These are phyloP conservation scores for Sebastes hubbsi DNA, from an alignment of 2,797 vertebrate species.

Conservation along the genomic window DNA sequence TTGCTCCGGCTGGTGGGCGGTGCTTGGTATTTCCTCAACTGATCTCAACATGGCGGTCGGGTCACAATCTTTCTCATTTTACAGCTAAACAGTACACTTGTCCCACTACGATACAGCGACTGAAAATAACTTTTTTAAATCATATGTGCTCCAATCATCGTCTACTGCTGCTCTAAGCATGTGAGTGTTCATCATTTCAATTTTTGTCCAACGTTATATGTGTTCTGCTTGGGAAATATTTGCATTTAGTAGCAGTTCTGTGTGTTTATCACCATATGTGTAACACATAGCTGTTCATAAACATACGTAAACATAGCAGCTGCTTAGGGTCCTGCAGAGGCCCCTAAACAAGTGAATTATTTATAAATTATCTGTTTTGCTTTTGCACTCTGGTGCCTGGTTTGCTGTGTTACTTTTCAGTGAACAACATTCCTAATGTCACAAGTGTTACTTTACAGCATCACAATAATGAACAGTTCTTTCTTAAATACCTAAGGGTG, in stretches of 20 bases:
- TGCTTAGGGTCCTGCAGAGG: not conserved
- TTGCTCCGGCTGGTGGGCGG: too few relatives aligned
- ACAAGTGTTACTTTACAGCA: not conserved
- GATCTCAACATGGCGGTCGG: too few relatives aligned
- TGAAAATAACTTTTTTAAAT: not conserved
- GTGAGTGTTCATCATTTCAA: not conserved
- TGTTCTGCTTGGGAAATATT: not conserved
- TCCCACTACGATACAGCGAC: too few relatives aligned
- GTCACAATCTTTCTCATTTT: too few relatives aligned
- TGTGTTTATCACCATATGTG: conserved; percentile 3
- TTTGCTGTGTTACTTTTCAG: not conserved
- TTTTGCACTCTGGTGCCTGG: not conserved
- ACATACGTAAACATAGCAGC: not conserved
- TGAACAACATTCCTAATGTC: not conserved
- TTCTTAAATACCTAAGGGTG: not conserved
- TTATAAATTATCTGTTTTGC: not conserved
- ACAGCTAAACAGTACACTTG: too few relatives aligned
- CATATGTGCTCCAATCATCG: not conserved
- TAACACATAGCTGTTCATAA: not conserved
- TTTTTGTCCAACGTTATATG: not conserved
- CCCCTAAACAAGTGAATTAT: not conserved
- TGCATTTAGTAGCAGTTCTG: not conserved
- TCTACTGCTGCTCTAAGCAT: not conserved
- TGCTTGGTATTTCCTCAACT: too few relatives aligned
- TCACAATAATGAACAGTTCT: not conserved